Percentiles rank a stretch among this genome's conserved stretches.
phyloP scores from a whole-genome alignment of 2,888 invertebrate species.

The Parnassius orleans region DNA sequence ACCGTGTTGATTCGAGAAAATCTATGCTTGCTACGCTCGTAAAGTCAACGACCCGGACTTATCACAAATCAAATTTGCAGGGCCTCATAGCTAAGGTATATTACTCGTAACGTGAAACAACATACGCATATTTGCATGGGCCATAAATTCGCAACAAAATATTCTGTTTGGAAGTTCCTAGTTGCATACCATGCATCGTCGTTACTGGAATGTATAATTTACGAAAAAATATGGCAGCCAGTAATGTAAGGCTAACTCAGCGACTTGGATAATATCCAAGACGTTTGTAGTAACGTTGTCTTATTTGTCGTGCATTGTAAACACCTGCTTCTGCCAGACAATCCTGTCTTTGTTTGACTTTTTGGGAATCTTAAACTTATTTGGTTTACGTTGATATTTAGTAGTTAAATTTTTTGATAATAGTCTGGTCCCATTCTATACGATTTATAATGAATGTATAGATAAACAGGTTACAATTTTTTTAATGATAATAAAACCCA shows the following conservation, averaged over 20 bases:
- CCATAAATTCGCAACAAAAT: conserved; percentile 41
- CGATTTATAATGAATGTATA: too few species aligned
- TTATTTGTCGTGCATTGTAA: conserved; percentile 53
- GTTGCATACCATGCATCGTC: conserved; percentile 40
- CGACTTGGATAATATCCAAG: conserved; percentile 52
- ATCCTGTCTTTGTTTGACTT: conserved; percentile 47
- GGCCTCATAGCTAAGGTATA: conserved; percentile 38
- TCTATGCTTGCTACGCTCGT: conserved; percentile 66
- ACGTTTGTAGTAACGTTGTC: conserved; percentile 44
- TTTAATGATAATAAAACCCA: too few species aligned
- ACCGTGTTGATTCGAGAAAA: conserved; percentile 61
- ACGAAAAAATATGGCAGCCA: conserved; percentile 37
- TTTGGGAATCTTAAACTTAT: conserved; percentile 39
- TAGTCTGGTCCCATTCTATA: too few species aligned
- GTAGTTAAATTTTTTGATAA: too few species aligned
- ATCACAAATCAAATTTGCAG: conserved; percentile 67
- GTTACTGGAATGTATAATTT: conserved; percentile 37
- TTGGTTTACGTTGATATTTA: conserved; percentile 30
- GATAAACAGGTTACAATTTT: too few species aligned
- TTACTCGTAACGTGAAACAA: conserved; percentile 37
- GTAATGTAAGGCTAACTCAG: conserved; percentile 39
- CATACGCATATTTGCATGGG: conserved; percentile 52
- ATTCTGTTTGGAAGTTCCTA: conserved; percentile 38
- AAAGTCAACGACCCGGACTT: conserved; percentile 70
- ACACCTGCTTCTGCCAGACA: conserved; percentile 50